phyloP scores from a whole-genome alignment of 1,140 invertebrate genomes.

The Bombyx mandarina region DNA sequence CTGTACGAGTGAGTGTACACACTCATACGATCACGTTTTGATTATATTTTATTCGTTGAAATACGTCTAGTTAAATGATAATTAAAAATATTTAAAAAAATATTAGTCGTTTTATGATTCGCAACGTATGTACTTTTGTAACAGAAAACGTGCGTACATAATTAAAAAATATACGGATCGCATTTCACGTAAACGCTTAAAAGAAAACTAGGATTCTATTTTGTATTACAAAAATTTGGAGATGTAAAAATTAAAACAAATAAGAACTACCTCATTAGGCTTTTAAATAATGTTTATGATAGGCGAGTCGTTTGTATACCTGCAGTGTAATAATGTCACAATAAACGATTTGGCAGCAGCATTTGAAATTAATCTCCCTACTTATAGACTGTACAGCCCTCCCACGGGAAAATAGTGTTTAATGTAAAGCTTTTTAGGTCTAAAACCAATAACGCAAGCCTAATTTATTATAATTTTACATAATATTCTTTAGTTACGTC shows the following conservation, averaged over 20 bases:
- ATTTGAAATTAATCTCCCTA: constrained; percentile 13
- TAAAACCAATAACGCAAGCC: constrained; percentile 6
- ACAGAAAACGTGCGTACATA: no score
- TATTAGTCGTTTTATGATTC: no score
- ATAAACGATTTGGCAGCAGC: constrained; percentile 18
- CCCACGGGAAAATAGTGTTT: constrained; percentile 15
- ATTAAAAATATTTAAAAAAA: no score
- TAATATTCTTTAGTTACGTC: constrained; percentile 49
- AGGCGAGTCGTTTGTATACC: constrained; percentile 4
- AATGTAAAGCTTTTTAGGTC: background rate
- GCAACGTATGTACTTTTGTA: no score
- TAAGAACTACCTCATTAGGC: constrained; percentile 19
- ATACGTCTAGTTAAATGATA: no score
- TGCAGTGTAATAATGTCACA: constrained; percentile 6
- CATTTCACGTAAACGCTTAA: no score
- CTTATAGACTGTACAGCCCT: constrained; percentile 32
- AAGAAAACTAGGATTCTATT: no score
- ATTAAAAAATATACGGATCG: no score
- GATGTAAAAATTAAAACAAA: background rate
- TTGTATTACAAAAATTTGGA: no score
- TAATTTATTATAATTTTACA: constrained; percentile 21
- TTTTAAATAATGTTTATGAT: constrained; percentile 3
- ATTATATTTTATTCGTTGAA: no score
- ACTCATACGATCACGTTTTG: no score
- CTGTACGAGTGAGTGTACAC: no score